These are phyloP conservation scores for Addax nasomaculatus DNA, from an alignment of 2,113 vertebrate genomes.

Conservation along the genomic window DNA sequence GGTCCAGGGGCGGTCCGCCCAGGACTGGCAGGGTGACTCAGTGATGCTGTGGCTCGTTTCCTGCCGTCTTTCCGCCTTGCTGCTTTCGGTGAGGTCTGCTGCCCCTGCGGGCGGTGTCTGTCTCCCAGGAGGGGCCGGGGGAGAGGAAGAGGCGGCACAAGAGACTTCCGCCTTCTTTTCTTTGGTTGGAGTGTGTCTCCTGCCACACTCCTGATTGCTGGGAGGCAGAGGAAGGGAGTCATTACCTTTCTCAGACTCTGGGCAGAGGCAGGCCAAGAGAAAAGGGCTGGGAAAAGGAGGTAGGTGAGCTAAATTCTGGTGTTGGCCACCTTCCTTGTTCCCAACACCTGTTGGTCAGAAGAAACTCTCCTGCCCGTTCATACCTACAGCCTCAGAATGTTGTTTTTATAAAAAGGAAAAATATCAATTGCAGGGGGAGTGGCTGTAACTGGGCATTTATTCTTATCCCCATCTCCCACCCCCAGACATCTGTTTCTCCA, in stretches of 20 bases:
- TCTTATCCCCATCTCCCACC: background rate
- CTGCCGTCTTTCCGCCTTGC: background rate
- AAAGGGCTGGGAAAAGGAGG: background rate
- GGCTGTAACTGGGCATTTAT: background rate
- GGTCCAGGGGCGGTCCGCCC: too few species aligned
- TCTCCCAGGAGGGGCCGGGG: background rate
- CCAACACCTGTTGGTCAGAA: background rate
- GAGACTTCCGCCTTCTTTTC: background rate
- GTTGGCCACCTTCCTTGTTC: background rate
- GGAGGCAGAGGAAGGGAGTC: background rate
- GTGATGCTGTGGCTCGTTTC: fast-evolving
- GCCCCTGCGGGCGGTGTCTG: too few species aligned
- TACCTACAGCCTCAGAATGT: background rate
- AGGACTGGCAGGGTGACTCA: background rate
- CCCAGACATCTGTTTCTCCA: background rate
- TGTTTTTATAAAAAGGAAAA: background rate
- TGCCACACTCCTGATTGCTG: background rate
- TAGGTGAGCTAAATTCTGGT: background rate
- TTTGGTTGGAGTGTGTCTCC: background rate
- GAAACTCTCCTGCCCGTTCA: background rate
- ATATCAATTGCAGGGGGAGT: background rate
- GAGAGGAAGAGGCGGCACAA: background rate
- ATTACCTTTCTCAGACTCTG: background rate
- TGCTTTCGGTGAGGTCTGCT: background rate
- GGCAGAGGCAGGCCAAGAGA: background rate